These are phyloP conservation scores for Agrypnia vestita DNA, from an alignment of 1,140 invertebrate genomes.

Conservation along the genomic window DNA sequence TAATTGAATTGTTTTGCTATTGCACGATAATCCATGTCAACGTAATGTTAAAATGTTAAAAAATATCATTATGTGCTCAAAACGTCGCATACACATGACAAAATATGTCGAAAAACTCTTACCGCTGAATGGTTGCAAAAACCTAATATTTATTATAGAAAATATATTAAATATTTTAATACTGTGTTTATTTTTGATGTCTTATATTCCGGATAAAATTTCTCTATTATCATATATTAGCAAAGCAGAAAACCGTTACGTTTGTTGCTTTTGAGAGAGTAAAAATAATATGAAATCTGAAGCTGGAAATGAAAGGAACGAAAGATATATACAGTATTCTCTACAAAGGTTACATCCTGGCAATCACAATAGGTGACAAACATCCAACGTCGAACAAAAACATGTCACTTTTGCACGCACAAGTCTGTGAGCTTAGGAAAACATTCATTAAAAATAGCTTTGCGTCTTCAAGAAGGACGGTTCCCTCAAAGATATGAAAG, in stretches of 20 bases:
- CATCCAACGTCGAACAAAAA: neutral
- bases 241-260: neutral
- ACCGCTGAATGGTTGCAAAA: no score
- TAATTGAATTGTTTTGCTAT: no score
- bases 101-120: no score
- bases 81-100: no score
- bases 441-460: constrained; percentile 10
- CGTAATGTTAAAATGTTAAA: no score
- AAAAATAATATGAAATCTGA: neutral
- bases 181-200: neutral
- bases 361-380: neutral
- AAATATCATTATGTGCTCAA: no score
- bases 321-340: neutral
- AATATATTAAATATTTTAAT: no score
- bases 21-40: no score
- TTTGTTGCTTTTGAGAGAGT: neutral
- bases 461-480: neutral
- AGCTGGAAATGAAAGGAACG: neutral
- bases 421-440: neutral
- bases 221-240: neutral
- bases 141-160: no score
- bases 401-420: neutral
- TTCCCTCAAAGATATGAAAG: neutral
- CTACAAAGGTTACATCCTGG: neutral
- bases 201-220: neutral